phyloP scores from a whole-genome alignment of 2,113 vertebrate genomes.

The Phyllostomus hastatus region DNA sequence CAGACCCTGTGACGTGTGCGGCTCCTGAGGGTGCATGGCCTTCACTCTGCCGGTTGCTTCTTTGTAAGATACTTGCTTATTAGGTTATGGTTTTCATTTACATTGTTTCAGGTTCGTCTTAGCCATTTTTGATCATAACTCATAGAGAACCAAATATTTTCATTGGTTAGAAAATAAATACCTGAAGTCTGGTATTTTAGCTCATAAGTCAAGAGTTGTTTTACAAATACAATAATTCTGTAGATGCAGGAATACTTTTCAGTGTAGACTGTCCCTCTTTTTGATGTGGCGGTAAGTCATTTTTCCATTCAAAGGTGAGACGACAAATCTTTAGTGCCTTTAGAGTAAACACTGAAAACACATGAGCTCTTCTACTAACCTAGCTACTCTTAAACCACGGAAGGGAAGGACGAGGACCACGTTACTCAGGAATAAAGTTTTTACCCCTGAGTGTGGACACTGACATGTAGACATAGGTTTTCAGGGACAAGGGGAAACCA shows the following conservation, averaged over 20 bases:
- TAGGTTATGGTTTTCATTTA: constrained; percentile 29
- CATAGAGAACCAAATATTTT: constrained; percentile 54
- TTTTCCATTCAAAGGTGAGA: constrained; percentile 41
- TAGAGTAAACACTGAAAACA: constrained; percentile 31
- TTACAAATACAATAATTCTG: constrained; percentile 46
- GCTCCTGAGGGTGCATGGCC: neutral
- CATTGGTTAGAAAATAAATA: constrained; percentile 43
- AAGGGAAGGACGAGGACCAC: neutral
- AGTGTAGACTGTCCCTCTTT: constrained; percentile 8
- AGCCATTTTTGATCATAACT: constrained; percentile 9
- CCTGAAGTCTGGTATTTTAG: constrained; percentile 24
- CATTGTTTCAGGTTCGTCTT: neutral
- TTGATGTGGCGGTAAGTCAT: constrained; percentile 22
- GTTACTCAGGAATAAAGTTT: neutral
- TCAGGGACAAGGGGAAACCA: neutral
- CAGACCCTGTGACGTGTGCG: neutral
- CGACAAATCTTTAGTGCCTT: constrained; percentile 63
- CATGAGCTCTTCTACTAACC: neutral
- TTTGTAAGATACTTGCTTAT: constrained; percentile 17
- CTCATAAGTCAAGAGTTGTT: constrained; percentile 25
- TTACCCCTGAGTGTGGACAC: neutral
- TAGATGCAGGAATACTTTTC: constrained; percentile 32
- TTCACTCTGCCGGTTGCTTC: neutral
- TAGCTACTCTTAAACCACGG: neutral
- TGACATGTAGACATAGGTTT: neutral